Base-by-base conservation (phyloP, 2,888 invertebrate genomes). In the Hydrotaea cyrtoneurina region DNA sequence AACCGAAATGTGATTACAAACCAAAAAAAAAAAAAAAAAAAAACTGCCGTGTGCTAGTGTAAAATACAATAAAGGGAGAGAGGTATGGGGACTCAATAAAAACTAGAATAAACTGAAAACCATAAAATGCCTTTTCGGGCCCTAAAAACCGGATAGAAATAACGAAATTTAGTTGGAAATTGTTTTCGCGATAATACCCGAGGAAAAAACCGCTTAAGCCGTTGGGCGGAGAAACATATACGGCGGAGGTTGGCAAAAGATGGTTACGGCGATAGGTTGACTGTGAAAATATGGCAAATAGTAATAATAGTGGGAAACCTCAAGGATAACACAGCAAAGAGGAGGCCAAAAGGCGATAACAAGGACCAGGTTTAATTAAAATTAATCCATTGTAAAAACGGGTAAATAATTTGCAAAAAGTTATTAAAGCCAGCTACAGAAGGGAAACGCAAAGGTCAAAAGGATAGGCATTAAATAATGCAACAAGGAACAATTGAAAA, bases 341-440 rank as follows among this genome's bases (percentile, higher is more conserved):
- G 39, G 13, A 39, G 13, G 39, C 39, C n/a, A 39, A n/a, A 50
- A 50, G 50, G 2, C 50, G 15, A 31, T 50, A 50, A 7, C 15
- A 15, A 50, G n/a, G 50, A n/a, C n/a, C n/a, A n/a, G 50, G 15
- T 80, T 83, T 83, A 76, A 83, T 80, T 80, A 77, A 83, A 83
- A 77, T 83, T 80, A 83, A 83, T 73, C 80, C 80, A 26, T 50
- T 76, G 46, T 59, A 76, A 73, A 77, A 83, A 59, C 11, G 50
- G 50, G 10, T 2, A 43, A 43, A 43, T 43, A 43, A 7, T 43
- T 43, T 43, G 43, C 11, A 7, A 43, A 13, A 15, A 43, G 15
- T 43, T 43, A 43, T 43, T 43, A 43, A 43, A 10, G 4, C 7
- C 1, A 43, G 43, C 43, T 31, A 31, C n/a, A 36, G 76, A 64